Evolutionary conservation across 2,797 vertebrate genomes (phyloP).

Genomic region (Gobionotothen gibberifrons): DNA sequence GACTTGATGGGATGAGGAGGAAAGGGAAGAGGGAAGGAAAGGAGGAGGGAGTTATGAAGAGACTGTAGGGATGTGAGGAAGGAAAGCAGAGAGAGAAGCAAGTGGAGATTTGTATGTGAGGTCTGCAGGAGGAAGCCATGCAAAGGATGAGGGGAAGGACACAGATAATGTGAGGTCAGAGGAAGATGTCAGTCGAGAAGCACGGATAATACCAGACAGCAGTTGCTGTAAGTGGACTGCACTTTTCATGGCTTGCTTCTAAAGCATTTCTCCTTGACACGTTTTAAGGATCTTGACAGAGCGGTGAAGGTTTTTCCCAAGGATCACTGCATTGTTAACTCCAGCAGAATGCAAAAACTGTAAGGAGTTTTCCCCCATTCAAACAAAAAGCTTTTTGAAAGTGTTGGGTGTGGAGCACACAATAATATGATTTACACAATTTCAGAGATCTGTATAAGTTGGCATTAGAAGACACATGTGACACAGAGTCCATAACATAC

Average conservation of each 20-base stretch:
- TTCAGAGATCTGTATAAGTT: background rate
- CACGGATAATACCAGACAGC: slow-evolving; percentile 32
- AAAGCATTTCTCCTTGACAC: slow-evolving; percentile 28
- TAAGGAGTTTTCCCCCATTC: background rate
- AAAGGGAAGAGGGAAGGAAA: background rate
- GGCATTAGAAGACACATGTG: background rate
- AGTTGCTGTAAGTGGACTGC: slow-evolving; percentile 38
- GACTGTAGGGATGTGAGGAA: slow-evolving; percentile 23
- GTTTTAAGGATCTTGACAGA: slow-evolving; percentile 27
- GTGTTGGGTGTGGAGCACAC: background rate
- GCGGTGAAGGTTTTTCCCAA: slow-evolving; percentile 6
- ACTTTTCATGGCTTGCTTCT: slow-evolving; percentile 28
- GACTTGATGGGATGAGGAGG: slow-evolving; percentile 58
- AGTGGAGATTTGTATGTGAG: slow-evolving; percentile 10
- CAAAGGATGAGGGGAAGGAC: slow-evolving; percentile 28
- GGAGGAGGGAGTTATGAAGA: slow-evolving; percentile 1
- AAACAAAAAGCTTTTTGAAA: background rate
- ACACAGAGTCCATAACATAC: background rate
- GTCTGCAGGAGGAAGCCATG: background rate
- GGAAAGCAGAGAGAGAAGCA: slow-evolving; percentile 22
- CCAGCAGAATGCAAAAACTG: slow-evolving; percentile 10
- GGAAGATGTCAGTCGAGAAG: slow-evolving; percentile 32
- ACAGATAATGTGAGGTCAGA: slow-evolving; percentile 43
- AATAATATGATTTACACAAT: background rate
- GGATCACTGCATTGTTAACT: background rate